Evolutionary conservation across 1,140 invertebrate genomes (phyloP), one percentile per base, ranked within the genome.

Genomic region (Drosophila neocordata): DNA sequence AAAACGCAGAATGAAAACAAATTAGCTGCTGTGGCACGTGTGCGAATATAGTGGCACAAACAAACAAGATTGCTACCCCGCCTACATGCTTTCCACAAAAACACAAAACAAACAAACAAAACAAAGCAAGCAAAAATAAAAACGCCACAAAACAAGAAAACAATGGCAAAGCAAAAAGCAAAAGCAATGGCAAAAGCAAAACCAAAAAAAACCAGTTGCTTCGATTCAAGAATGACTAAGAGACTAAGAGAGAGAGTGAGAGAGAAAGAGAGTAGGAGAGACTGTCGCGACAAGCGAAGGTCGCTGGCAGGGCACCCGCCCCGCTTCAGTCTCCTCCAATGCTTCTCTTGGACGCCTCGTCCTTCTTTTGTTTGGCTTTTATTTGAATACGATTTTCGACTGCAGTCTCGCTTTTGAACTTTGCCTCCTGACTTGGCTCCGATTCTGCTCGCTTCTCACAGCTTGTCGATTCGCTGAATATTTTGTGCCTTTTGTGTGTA

Each of bases 131-230:
- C 34, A 18, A 31, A 31, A 31, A 31, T 7, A 6, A 31, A 24
- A 31, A 31, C 27, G 27, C 4, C 27, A 44, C 12, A 1, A 53
- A 73, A n/a, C n/a, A 67, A 66, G 63, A 61, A 38, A 79, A 56
- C 59, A 57, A 20, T 41, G 55, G 22, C 68, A 67, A 34, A 58
- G 27, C 27, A 52, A 56, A 55, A 34, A 48, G 15, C 22, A 55
- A 34, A 48, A 8, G 41, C 22, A 55, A 55, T 65, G 37, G 64
- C 62, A 48, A 73, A 35, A 22, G 34, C 27, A 44, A 66, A 69
- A 38, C 37, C 58, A 60, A 81, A 84, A 85, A 85, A 84, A 85
- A 85, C 81, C 82, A 85, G 81, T 85, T 85, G 82, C 80, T 76
- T 84, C 72, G 66, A 62, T 58, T 70, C 65, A 59, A 34, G n/a